Percentiles rank a stretch among this genome's conserved stretches.
phyloP scores from a whole-genome alignment of 2,888 invertebrate genomes.

The Agapostemon virescens region DNA sequence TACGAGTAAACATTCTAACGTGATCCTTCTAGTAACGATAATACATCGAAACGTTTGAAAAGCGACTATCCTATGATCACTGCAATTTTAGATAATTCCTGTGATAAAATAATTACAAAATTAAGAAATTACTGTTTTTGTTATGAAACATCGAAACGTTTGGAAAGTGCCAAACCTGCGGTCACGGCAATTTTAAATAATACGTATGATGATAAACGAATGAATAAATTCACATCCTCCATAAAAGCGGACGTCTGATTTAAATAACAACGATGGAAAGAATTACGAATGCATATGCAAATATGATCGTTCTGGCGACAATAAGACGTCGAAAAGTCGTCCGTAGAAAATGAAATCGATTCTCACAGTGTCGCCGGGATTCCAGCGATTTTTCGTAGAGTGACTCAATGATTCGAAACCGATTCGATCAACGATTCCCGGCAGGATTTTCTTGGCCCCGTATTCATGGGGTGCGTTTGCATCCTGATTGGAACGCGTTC shows the following conservation, averaged over 20 bases:
- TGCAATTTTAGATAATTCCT: no score
- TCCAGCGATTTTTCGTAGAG: constrained; percentile 4
- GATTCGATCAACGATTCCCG: constrained; percentile 5
- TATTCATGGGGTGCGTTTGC: background rate
- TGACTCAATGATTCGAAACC: constrained; percentile 1
- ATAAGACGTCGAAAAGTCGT: background rate
- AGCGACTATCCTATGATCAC: no score
- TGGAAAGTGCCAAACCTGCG: no score
- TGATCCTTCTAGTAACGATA: no score
- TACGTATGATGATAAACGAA: background rate
- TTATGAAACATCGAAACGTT: no score
- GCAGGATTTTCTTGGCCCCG: background rate
- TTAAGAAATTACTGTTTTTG: no score
- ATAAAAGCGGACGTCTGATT: background rate
- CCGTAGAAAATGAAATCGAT: background rate
- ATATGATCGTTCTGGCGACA: background rate
- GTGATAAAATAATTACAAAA: no score
- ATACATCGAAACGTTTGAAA: no score
- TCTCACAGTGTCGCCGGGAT: background rate
- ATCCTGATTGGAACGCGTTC: constrained; percentile 9
- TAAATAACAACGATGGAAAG: background rate
- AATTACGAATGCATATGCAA: background rate
- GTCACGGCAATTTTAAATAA: no score
- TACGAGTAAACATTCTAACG: no score
- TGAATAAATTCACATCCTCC: background rate